Percentiles rank a stretch among this genome's conserved stretches.
Evolutionary conservation across 1,140 invertebrate genomes (phyloP).

Genomic region (Pseudomyrmex cubaensis): DNA sequence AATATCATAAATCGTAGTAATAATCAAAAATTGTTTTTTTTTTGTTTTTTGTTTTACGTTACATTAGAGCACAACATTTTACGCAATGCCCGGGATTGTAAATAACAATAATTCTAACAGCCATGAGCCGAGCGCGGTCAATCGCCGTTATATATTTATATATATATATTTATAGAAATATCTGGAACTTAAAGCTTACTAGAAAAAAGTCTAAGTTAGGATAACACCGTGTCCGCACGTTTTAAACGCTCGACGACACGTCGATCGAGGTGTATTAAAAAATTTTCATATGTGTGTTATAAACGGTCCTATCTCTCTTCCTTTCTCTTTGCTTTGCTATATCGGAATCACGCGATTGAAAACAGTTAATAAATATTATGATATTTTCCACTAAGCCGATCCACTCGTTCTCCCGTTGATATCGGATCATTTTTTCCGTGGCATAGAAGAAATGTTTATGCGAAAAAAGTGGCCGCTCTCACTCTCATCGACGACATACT

Average conservation of each 20-base stretch:
- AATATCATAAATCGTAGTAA: slow-evolving; percentile 46
- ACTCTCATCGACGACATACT: not conserved
- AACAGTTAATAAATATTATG: slow-evolving; percentile 63
- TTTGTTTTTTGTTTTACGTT: slow-evolving; percentile 4
- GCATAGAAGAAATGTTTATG: not conserved
- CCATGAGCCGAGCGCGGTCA: slow-evolving; percentile 26
- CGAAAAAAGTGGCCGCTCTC: not conserved
- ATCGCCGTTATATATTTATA: slow-evolving; percentile 56
- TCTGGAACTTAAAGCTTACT: slow-evolving; percentile 65
- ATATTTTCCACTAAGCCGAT: slow-evolving; percentile 55
- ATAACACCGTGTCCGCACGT: slow-evolving; percentile 39
- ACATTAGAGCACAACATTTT: slow-evolving; percentile 53
- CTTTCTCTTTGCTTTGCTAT: not conserved
- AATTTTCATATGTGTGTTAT: slow-evolving; percentile 27
- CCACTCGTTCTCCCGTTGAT: slow-evolving; percentile 16
- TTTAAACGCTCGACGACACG: slow-evolving; percentile 21
- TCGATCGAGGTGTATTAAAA: slow-evolving; percentile 41
- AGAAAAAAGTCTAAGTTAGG: slow-evolving; percentile 59
- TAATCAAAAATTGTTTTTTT: slow-evolving; percentile 54
- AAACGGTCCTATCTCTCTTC: slow-evolving; percentile 4
- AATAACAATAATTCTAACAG: slow-evolving; percentile 69
- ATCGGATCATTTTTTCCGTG: slow-evolving; percentile 31
- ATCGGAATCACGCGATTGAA: slow-evolving; percentile 56
- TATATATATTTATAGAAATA: slow-evolving; percentile 44
- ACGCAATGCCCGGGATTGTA: slow-evolving; percentile 62